Conservation (phyloP, 2,113 vertebrate genomes). For the Pterocles burchelli region DNA sequence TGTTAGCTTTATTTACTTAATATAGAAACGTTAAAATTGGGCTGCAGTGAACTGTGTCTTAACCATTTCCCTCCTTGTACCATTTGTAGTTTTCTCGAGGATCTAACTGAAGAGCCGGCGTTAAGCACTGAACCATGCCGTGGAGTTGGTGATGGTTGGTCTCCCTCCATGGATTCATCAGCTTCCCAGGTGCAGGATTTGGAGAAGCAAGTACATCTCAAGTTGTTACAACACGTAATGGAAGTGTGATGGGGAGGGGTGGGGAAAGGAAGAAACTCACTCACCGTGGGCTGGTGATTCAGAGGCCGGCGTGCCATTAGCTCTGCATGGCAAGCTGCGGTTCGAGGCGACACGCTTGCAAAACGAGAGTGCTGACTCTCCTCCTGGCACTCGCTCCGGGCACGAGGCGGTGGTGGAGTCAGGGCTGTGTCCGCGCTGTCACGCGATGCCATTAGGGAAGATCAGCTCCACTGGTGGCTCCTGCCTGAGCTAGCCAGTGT, state of each 20-base stretch:
- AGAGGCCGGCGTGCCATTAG: background rate
- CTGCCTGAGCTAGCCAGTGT: fast-evolving
- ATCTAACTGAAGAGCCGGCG: background rate
- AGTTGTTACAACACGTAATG: background rate
- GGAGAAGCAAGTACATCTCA: background rate
- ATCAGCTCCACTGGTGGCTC: background rate
- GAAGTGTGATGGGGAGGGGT: background rate
- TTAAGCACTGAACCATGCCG: fast-evolving
- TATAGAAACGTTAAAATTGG: conserved; percentile 10
- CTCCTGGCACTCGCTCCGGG: background rate
- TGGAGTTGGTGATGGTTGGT: background rate
- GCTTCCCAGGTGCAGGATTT: background rate
- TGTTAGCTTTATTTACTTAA: conserved; percentile 46
- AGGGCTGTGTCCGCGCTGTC: background rate
- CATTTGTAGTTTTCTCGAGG: background rate
- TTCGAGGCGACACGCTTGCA: background rate
- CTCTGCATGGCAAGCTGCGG: background rate
- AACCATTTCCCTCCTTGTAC: background rate
- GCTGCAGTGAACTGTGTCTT: background rate
- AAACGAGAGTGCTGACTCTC: background rate
- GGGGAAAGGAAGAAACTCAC: background rate
- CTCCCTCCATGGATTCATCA: background rate
- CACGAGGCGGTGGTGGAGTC: background rate
- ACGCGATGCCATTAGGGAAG: background rate
- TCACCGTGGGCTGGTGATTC: background rate